Percentiles rank a stretch among this genome's conserved stretches.
phyloP scores from a whole-genome alignment of 1,140 invertebrate species.

The Papilio polytes region DNA sequence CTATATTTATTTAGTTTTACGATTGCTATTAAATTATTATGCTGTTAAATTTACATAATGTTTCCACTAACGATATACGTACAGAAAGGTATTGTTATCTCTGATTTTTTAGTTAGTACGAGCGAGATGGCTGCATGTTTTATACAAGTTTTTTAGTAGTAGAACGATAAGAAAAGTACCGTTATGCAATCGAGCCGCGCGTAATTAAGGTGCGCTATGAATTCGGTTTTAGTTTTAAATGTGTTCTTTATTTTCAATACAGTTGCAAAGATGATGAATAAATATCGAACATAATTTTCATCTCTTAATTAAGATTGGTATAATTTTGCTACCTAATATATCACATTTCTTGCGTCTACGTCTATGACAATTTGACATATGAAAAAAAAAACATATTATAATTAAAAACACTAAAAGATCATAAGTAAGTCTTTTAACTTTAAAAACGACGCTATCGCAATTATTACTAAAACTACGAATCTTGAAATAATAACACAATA shows the following conservation, averaged over 20 bases:
- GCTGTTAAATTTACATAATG: constrained; percentile 50
- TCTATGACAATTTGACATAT: too few relatives aligned
- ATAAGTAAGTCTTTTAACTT: too few relatives aligned
- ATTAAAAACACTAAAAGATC: too few relatives aligned
- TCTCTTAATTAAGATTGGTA: neutral
- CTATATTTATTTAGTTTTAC: constrained; percentile 49
- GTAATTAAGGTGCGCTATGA: constrained; percentile 28
- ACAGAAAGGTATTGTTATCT: neutral
- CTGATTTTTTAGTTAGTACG: neutral
- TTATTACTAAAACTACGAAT: too few relatives aligned
- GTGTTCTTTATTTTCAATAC: neutral
- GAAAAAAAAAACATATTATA: neutral
- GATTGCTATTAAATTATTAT: constrained; percentile 45
- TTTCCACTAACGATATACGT: neutral
- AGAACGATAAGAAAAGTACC: constrained; percentile 43
- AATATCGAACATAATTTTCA: neutral
- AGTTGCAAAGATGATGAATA: neutral
- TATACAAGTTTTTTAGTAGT: neutral
- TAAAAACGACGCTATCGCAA: too few relatives aligned
- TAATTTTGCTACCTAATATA: neutral
- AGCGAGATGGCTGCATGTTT: neutral
- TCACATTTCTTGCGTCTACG: neutral
- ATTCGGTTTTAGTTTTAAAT: neutral
- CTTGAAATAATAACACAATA: too few relatives aligned
- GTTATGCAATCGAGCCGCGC: constrained; percentile 42